phyloP scores from a whole-genome alignment of 2,113 vertebrate genomes.

The Vidua macroura region DNA sequence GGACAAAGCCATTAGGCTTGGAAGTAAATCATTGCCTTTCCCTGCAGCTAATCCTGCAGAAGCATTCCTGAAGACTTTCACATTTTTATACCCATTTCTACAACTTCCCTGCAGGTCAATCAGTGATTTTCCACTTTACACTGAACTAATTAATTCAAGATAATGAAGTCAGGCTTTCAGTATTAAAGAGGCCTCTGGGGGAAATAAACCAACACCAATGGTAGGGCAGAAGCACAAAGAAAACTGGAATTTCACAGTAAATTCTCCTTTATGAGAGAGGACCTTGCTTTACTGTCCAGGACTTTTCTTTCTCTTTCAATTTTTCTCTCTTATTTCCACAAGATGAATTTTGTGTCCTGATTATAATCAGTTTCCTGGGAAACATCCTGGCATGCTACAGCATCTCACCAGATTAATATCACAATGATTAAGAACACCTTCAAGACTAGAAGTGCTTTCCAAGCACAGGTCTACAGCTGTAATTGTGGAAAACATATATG shows the following conservation, averaged over 20 bases:
- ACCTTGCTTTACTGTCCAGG: background rate
- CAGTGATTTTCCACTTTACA: background rate
- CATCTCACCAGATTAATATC: background rate
- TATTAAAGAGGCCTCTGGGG: background rate
- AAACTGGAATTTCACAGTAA: background rate
- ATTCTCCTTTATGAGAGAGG: background rate
- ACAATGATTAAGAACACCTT: background rate
- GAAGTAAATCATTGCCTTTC: background rate
- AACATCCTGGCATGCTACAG: background rate
- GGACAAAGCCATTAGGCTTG: background rate
- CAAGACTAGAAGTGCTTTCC: background rate
- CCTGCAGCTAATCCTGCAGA: background rate
- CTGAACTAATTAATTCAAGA: constrained; percentile 37
- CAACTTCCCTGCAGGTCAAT: background rate
- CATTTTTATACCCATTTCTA: background rate
- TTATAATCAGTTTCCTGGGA: background rate
- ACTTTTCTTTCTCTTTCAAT: background rate
- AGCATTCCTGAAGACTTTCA: background rate
- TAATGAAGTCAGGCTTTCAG: constrained; percentile 4
- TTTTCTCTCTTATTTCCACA: background rate
- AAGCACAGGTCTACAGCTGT: background rate
- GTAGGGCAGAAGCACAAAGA: background rate
- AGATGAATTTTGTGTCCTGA: background rate
- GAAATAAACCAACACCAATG: constrained; percentile 7
- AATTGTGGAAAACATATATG: background rate